These are phyloP conservation scores for Drosophila kepulauana DNA, from an alignment of 1,140 invertebrate species.

Conservation along the genomic window DNA sequence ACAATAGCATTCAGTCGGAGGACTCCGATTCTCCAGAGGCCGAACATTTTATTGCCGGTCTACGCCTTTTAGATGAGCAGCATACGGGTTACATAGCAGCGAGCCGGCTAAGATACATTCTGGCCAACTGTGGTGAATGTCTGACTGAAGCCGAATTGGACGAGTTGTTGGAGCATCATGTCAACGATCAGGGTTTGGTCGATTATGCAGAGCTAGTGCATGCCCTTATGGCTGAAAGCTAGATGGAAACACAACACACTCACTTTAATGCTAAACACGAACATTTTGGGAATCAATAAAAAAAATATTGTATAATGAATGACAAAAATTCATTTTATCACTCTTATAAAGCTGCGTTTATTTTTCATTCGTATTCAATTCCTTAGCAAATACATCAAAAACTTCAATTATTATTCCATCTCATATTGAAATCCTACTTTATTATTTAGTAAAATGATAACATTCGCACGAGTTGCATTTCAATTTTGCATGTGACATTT, in stretches of 20 bases:
- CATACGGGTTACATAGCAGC: constrained; percentile 96
- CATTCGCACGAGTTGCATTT: constrained; percentile 1
- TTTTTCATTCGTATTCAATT: neutral
- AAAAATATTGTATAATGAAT: constrained; percentile 13
- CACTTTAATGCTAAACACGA: neutral
- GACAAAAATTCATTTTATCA: neutral
- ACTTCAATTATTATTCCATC: too few relatives aligned
- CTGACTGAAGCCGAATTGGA: constrained; percentile 96
- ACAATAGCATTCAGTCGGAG: constrained; percentile 28
- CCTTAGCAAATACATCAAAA: too few relatives aligned
- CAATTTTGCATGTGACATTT: constrained; percentile 1
- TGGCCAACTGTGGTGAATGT: constrained; percentile 95
- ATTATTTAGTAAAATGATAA: neutral
- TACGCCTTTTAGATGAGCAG: constrained; percentile 95
- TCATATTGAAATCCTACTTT: too few relatives aligned
- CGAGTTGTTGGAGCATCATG: constrained; percentile 96
- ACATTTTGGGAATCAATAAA: constrained; percentile 39
- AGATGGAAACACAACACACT: neutral
- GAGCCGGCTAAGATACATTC: constrained; percentile 95
- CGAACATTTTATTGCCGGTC: constrained; percentile 58
- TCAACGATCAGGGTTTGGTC: constrained; percentile 95
- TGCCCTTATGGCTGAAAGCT: constrained; percentile 29
- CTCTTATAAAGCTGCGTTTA: neutral
- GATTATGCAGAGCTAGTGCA: constrained; percentile 89
- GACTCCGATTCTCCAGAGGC: constrained; percentile 5